Evolutionary conservation across 2,113 vertebrate genomes (phyloP), one percentile per base, ranked within the genome.

Genomic region (Pipra filicauda): DNA sequence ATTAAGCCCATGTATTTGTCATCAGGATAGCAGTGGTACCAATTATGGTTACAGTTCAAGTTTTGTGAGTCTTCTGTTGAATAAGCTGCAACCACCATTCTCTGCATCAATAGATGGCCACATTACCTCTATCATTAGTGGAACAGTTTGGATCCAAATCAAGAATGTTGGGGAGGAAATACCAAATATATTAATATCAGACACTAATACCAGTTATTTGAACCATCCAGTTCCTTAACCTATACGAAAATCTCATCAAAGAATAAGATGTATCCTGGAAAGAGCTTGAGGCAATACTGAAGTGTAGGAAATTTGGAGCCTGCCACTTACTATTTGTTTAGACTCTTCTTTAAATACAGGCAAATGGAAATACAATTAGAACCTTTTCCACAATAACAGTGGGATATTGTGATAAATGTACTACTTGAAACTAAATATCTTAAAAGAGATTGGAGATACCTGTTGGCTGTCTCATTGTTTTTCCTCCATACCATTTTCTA

Each of bases 361-460:
- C 23, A 96, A 95, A 95, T 43, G 52, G 28, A 88, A 51, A 90
- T 74, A 92, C 91, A 62, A 91, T 71, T 58, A 49, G 94, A 97
- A 81, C 11, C 3, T 49, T 35, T 89, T 83, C 77, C 70, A 85
- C 48, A 81, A 11, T 54, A 88, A 77, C 35, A 91, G 9, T 21
- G 43, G 20, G 15, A 57, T 62, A 72, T 3, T 74, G 20, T 78
- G 35, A 89, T 52, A 94, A 89, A 75, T 28, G 35, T 27, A 83
- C 18, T 75, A 31, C 44, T 91, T 93, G 46, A 90, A 95, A 94
- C 15, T 92, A 86, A 44, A 95, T 83, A 41, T 94, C 59, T 93
- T 81, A 57, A 95, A 89, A 69, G 15, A 85, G 43, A 69, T 19
- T 71, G 35, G 78, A 96, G 54, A 72, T 61, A 64, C 9, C 91